Evolutionary conservation across 1,140 invertebrate genomes (phyloP), one percentile per base, ranked within the genome.

Genomic region (Leptopilina clavipes): DNA sequence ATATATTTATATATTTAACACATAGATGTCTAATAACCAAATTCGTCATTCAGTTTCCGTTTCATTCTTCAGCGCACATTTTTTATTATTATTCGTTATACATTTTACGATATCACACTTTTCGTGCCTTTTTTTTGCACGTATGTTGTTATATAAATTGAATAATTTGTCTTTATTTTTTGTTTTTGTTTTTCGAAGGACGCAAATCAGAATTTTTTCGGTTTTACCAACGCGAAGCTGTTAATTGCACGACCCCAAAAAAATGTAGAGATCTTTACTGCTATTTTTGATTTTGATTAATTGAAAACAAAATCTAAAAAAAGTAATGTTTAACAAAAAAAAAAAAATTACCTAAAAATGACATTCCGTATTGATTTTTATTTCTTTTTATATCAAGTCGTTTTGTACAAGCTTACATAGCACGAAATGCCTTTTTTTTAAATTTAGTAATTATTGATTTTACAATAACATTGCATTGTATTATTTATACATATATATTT

Each of bases 401-500:
- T 65, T 65, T 65, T 65, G 59, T 65, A 65, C 59, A 65, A 65
- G 59, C 59, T 65, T 59, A 10, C 19, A 54, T 59, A 59, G 22
- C 56, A 59, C 56, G 56, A 25, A 59, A 59, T 25, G 56, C 19
- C 19, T 59, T 59, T 56, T 19, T 40, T 31, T 31, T 40, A 5
- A 40, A 56, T 56, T 19, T n/a, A 56, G 56, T 59, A 59, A 19
- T 18, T 11, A 59, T 59, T 11, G 18, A 59, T 59, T 59, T 65
- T 65, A 65, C 25, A 37, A 40, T 65, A 65, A 65, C 59, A 59
- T 74, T 76, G 73, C 25, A 37, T 71, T 75, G 65, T 72, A 19
- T 75, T 70, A 71, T 77, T 73, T 75, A 71, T 70, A 48, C 71
- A 59, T 56, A 74, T 72, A 65, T 48, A 74, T 59, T 59, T 59